Conservation (phyloP, 2,113 vertebrate species). For the Daubentonia madagascariensis region DNA sequence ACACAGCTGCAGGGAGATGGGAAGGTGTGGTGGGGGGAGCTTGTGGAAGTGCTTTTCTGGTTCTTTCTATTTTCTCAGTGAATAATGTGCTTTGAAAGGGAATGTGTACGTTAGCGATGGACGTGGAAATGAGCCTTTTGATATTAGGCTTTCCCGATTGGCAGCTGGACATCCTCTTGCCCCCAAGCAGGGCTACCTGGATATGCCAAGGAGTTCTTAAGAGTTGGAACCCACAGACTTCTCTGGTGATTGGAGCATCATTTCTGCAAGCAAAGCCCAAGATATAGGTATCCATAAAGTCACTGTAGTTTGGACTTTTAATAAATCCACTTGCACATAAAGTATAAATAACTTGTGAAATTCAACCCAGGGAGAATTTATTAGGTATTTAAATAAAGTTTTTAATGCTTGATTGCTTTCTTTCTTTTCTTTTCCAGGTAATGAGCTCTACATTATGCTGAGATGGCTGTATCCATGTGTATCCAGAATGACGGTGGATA, state of each 20-base stretch:
- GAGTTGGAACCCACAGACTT: not conserved
- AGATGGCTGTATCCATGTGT: not conserved
- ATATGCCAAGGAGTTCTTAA: not conserved
- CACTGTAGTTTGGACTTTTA: not conserved
- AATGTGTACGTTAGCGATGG: accelerated
- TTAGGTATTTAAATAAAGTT: not conserved
- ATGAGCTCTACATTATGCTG: not conserved
- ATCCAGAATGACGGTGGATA: not conserved
- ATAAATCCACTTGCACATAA: not conserved
- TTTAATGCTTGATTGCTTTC: not conserved
- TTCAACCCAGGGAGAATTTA: not conserved
- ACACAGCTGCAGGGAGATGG: not conserved
- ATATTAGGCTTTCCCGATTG: not conserved
- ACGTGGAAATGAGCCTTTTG: not conserved
- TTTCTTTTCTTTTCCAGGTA: not conserved
- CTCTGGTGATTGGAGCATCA: not conserved
- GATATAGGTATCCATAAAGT: not conserved
- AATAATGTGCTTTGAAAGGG: not conserved
- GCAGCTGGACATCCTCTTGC: not conserved
- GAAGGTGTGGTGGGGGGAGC: not conserved
- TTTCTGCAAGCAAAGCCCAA: not conserved
- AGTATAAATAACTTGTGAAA: not conserved
- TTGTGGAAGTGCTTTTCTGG: not conserved
- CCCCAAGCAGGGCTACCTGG: not conserved
- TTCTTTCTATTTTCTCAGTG: not conserved